Evolutionary conservation across 1,140 invertebrate species (phyloP), one percentile per base, ranked within the genome.

Genomic region (Bombus haemorrhoidalis): DNA sequence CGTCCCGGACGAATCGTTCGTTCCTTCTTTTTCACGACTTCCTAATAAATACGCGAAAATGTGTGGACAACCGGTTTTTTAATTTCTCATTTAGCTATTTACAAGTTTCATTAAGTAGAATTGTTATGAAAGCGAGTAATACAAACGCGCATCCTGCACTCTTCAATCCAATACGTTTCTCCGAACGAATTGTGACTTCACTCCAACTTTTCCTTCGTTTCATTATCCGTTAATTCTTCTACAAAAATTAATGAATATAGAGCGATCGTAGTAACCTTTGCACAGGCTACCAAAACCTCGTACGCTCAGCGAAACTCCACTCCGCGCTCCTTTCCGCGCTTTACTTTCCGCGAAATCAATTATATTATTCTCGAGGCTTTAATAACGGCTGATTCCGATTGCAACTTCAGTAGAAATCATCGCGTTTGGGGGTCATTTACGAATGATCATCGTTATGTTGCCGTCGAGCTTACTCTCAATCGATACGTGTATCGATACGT

Each of bases 211-310:
- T 76, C 73, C 39, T 62, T 18, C 32, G 43, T 43, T 83, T 32
- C 41, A 83, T 77, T 57, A 57, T 83, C 62, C 59, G 59, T 18
- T 68, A 57, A 76, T 76, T 83, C 34, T 66, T 41, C 43, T 28
- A 34, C 43, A 43, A 41, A 83, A 68, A 34, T 66, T 32, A 83
- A 83, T 41, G 73, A 66, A 68, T 82, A 82, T 83, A 72, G 41
- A 71, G 72, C 25, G 59, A 82, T 75, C 72, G 41, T 59, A 66
- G 66, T 83, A 75, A 75, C 9, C 71, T 83, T 75, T 39, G n/a
- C 71, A 10, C n/a, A 13, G 22, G 18, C 5, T 53, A 53, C 47
- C 18, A 53, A 32, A 41, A 10, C 13, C 37, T n/a, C 28, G 79
- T 57, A 43, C 13, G 6, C 22, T 47, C 15, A 34, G 32, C 15